Evolutionary conservation across 2,797 vertebrate genomes (phyloP).

Genomic region (Synaphobranchus kaupii): DNA sequence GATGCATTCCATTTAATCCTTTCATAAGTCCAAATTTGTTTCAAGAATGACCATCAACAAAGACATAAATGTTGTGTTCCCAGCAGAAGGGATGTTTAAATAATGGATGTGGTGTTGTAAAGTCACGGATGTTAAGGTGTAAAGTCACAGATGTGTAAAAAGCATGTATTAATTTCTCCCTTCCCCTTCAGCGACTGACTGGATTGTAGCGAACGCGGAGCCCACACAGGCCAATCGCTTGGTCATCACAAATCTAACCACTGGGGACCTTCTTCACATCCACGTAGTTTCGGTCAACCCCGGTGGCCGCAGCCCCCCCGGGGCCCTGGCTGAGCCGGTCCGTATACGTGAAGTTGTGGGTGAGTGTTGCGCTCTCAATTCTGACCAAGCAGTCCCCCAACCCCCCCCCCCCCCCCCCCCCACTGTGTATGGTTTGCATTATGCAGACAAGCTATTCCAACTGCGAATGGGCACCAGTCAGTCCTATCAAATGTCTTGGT

Average conservation of each 20-base stretch:
- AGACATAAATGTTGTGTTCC: not conserved
- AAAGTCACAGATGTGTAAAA: not conserved
- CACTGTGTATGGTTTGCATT: not conserved
- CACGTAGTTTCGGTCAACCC: conserved; percentile 81
- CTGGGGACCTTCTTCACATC: conserved; percentile 82
- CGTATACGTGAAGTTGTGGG: conserved; percentile 85
- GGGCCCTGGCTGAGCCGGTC: conserved; percentile 75
- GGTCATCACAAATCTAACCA: conserved; percentile 75
- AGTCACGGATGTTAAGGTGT: not conserved
- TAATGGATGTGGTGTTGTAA: not conserved
- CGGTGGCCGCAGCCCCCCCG: conserved; percentile 73
- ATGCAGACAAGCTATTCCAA: not conserved
- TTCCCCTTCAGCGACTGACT: conserved; percentile 77
- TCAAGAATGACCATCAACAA: not conserved
- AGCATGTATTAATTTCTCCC: not conserved
- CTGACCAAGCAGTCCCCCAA: not conserved
- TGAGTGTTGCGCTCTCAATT: conserved; percentile 56
- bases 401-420: not conserved
- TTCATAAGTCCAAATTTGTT: not conserved
- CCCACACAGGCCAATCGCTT: conserved; percentile 84
- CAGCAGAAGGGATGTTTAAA: not conserved
- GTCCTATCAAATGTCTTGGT: conserved; percentile 29
- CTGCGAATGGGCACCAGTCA: conserved; percentile 8
- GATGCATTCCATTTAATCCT: not conserved
- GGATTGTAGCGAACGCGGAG: conserved; percentile 80